Conservation (phyloP, 2,797 vertebrate species). For the Galaxias olidus region DNA sequence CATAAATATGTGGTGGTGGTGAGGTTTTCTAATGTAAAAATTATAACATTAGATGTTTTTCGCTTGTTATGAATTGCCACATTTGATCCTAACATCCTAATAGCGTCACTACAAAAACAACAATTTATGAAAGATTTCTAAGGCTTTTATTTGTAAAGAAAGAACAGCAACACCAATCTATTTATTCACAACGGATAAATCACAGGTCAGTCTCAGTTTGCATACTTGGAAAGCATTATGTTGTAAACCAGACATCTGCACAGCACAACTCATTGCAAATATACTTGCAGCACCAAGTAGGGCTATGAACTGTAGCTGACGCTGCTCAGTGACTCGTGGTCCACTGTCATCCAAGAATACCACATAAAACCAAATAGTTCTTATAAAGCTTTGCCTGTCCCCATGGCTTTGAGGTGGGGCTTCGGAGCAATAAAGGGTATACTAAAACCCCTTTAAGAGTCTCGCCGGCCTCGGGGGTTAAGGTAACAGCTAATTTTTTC, state of each 20-base stretch:
- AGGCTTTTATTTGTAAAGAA: too few species aligned
- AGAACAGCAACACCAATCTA: too few species aligned
- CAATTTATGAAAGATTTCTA: too few species aligned
- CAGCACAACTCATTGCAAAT: conserved; percentile 50
- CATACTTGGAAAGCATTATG: conserved; percentile 42
- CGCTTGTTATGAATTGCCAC: too few species aligned
- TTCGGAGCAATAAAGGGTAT: conserved; percentile 72
- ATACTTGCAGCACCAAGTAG: conserved; percentile 54
- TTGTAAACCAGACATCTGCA: conserved; percentile 66
- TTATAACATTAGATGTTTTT: too few species aligned
- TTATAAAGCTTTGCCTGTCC: conserved; percentile 65
- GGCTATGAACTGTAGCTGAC: conserved; percentile 69
- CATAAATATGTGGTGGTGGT: too few species aligned
- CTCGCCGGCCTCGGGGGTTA: conserved; percentile 64
- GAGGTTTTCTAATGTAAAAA: too few species aligned
- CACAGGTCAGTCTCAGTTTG: background rate
- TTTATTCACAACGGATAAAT: conserved; percentile 43
- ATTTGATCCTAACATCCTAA: too few species aligned
- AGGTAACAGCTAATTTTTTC: conserved; percentile 79
- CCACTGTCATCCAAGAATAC: conserved; percentile 73
- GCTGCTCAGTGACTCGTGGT: conserved; percentile 62
- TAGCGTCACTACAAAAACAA: too few species aligned
- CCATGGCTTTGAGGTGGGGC: conserved; percentile 56
- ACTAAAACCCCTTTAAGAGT: conserved; percentile 66
- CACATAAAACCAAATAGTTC: conserved; percentile 75